Evolutionary conservation across 2,888 invertebrate genomes (phyloP), one percentile per base, ranked within the genome.

Genomic region (Patella pellucida): DNA sequence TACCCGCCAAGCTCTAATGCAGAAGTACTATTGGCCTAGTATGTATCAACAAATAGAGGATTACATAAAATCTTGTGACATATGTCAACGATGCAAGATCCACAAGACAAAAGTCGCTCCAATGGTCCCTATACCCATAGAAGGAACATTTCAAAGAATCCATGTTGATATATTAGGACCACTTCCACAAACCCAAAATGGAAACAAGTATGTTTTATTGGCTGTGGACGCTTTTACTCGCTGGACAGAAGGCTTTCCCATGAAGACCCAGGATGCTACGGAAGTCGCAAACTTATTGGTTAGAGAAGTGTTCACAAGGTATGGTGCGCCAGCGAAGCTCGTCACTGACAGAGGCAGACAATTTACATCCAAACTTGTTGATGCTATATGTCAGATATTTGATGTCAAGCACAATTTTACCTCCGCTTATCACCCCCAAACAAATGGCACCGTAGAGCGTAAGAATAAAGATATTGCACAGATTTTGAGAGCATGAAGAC

Each of bases 81-180:
- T 31, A 14, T 76, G 76, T 68, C 76, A 76, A 41, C 16, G 56
- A 11, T 16, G 15, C 14, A 54, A 71, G 16, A 23, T 56, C 14
- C 69, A 69, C 4, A 62, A 78, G 16, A 56, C 71, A 9, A 62
- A 75, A 23, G 31, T 27, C 27, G 79, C 79, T 16, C 78, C 78
- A 16, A 54, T 81, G 14, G 41, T 56, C 23, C 78, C 78, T 70
- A 68, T 82, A 52, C 78, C 74, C 19, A 71, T 78, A 52, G 71
- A 14, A 15, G 75, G 78, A 23, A 71, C 70, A 11, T 77, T 81
- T 50, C 54, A 54, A 14, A 3, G 78, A n/a, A 56, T 74, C 16
- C 81, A 81, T 71, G 78, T 81, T 68, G 80, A 82, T 52, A 77
- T 82, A 54, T 27, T 80, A 11, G 80, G 80, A 14, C 78, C 80